Evolutionary conservation across 2,888 invertebrate genomes (phyloP).

Genomic region (Drosophila paranaensis): DNA sequence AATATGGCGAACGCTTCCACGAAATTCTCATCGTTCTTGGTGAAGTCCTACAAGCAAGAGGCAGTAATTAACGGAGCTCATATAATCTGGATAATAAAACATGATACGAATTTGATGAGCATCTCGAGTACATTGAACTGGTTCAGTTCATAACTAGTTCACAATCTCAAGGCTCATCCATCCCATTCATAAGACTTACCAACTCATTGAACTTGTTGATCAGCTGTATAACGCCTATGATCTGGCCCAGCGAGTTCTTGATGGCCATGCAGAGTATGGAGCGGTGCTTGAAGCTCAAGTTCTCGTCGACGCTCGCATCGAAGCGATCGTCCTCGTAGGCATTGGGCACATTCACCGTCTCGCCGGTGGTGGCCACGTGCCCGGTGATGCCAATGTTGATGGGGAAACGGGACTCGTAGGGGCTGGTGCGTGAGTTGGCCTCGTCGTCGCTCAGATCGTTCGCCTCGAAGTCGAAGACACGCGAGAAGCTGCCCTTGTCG

Average conservation of each 20-base stretch:
- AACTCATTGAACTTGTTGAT: constrained; percentile 97
- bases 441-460: constrained; percentile 94
- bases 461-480: constrained; percentile 97
- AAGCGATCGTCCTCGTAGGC: constrained; percentile 95
- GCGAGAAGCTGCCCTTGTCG: constrained; percentile 95
- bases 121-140: background rate
- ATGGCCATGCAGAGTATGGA: constrained; percentile 98
- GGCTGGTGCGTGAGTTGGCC: constrained; percentile 92
- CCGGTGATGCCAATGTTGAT: constrained; percentile 98
- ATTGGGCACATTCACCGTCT: constrained; percentile 96
- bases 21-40: constrained; percentile 98
- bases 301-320: constrained; percentile 94
- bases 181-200: constrained; percentile 79
- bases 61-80: background rate
- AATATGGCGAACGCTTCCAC: constrained; percentile 99
- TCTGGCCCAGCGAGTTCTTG: constrained; percentile 95
- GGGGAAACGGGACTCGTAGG: constrained; percentile 96
- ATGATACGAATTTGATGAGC: background rate
- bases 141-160: background rate
- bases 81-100: background rate
- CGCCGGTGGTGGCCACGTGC: constrained; percentile 97
- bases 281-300: constrained; percentile 92
- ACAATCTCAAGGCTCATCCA: background rate
- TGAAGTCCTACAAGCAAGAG: constrained; percentile 87
- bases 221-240: constrained; percentile 96